phyloP scores from a whole-genome alignment of 2,797 vertebrate species.

The Paramormyrops hopkinsi region DNA sequence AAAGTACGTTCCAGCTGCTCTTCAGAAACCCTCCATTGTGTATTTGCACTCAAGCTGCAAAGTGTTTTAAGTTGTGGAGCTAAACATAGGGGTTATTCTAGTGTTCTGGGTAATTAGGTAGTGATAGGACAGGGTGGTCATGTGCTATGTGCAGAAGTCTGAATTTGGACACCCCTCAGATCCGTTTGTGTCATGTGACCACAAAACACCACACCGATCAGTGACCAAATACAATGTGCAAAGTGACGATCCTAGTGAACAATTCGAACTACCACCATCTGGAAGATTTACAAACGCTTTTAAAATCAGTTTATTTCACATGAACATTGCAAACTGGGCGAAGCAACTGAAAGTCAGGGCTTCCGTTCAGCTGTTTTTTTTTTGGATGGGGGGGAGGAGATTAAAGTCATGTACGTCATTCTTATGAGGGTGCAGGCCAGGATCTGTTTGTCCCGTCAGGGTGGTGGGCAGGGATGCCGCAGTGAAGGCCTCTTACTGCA shows the following conservation, averaged over 20 bases:
- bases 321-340: background rate
- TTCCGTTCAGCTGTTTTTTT: background rate
- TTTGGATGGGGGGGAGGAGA: background rate
- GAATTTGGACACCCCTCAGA: background rate
- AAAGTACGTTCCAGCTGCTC: background rate
- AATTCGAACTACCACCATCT: background rate
- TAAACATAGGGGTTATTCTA: background rate
- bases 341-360: background rate
- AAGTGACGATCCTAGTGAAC: background rate
- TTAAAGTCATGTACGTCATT: background rate
- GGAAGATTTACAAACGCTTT: background rate
- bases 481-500: background rate
- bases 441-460: background rate
- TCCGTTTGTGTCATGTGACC: background rate
- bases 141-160: background rate
- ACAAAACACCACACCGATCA: background rate
- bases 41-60: background rate
- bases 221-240: background rate
- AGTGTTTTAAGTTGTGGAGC: background rate
- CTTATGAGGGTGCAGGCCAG: background rate
- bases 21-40: background rate
- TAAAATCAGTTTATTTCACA: background rate
- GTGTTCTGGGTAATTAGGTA: background rate
- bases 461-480: background rate
- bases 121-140: background rate